Evolutionary conservation across 2,797 vertebrate genomes (phyloP).

Genomic region (Heliangelus exortis): DNA sequence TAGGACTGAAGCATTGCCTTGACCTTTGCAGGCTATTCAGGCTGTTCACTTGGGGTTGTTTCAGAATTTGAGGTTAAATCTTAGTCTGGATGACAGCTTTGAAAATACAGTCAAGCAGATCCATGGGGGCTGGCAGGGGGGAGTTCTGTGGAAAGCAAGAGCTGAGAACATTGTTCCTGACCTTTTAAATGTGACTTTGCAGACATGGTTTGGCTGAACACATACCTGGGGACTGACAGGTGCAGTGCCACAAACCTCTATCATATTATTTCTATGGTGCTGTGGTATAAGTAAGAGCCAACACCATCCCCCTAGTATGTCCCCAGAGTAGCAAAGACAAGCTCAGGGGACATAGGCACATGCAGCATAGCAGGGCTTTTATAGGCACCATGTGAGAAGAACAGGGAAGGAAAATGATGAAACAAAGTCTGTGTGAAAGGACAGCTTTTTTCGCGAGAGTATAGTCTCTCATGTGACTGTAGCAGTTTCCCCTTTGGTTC

Average conservation of each 20-base stretch:
- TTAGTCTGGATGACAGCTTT: conserved; percentile 53
- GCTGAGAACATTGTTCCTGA: conserved; percentile 54
- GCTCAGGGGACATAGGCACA: background rate
- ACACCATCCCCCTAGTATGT: background rate
- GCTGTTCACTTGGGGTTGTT: background rate
- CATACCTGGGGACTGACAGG: background rate
- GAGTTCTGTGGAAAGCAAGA: background rate
- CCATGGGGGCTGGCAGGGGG: background rate
- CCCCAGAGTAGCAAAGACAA: background rate
- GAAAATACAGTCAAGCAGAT: conserved; percentile 47
- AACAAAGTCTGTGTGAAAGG: background rate
- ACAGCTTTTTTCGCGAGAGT: background rate
- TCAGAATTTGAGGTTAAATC: conserved; percentile 32
- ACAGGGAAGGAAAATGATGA: background rate
- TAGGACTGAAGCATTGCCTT: background rate
- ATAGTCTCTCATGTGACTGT: background rate
- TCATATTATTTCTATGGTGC: background rate
- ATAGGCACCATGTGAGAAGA: background rate
- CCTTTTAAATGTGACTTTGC: conserved; percentile 65
- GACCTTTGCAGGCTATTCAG: conserved; percentile 36
- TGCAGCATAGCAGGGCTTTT: background rate
- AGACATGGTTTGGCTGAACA: conserved; percentile 37
- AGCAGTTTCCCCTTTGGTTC: background rate
- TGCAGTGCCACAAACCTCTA: background rate
- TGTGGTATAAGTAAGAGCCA: background rate